Percentiles rank a stretch among this genome's conserved stretches.
Evolutionary conservation across 2,113 vertebrate genomes (phyloP).

Genomic region (Nicator chloris): DNA sequence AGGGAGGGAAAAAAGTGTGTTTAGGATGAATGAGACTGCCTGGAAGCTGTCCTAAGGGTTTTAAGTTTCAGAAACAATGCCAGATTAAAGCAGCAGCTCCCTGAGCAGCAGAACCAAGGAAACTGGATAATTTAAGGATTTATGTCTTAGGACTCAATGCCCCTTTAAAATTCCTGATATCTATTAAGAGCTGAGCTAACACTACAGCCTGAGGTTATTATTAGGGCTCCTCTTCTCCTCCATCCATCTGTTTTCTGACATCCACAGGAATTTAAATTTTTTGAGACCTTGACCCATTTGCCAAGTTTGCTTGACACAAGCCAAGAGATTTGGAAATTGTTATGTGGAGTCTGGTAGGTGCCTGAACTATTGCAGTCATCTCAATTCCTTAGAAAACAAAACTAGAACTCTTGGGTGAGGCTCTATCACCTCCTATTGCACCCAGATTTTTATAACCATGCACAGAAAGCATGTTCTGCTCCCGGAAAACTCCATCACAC

Average conservation of each 20-base stretch:
- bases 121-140: neutral
- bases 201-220: neutral
- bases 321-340: neutral
- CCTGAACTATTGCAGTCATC: neutral
- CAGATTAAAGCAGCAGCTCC: neutral
- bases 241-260: neutral
- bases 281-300: neutral
- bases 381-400: neutral
- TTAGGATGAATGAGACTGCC: constrained; percentile 16
- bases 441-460: neutral
- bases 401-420: neutral
- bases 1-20: neutral
- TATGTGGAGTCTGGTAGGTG: fast-evolving
- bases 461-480: neutral
- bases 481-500: neutral
- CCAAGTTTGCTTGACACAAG: neutral
- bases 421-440: neutral
- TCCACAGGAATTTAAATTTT: neutral
- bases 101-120: neutral
- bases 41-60: constrained; percentile 16
- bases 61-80: constrained; percentile 23
- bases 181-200: neutral
- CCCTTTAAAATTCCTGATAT: neutral
- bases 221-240: neutral
- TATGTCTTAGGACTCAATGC: neutral